A percentile compares a stretch with the other conserved stretches of the same genome.
Evolutionary conservation across 2,888 invertebrate genomes (phyloP).

Genomic region (Dryocosmus kuriphilus): DNA sequence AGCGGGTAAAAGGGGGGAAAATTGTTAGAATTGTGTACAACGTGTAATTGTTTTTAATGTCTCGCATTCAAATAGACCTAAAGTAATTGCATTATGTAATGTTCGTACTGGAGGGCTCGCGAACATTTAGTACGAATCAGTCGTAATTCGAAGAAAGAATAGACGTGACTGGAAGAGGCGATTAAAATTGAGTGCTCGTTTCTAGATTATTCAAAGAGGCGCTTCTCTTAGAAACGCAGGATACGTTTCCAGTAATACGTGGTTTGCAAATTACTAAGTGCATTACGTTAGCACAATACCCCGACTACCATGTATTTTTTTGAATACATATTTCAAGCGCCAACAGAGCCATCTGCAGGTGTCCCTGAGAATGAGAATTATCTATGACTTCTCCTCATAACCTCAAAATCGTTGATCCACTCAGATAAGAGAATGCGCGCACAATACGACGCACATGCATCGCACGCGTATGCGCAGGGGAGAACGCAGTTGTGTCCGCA

Average conservation of each 20-base stretch:
- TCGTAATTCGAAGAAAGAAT: neutral
- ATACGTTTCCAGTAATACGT: neutral
- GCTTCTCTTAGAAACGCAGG: neutral
- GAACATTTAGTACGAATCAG: neutral
- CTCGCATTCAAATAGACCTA: constrained; percentile 60
- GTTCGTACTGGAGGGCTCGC: neutral
- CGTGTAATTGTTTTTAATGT: constrained; percentile 63
- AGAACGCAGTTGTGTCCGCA: no score
- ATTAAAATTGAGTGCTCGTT: neutral
- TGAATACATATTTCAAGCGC: no score
- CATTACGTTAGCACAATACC: neutral
- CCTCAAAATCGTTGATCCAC: no score
- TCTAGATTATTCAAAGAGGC: neutral
- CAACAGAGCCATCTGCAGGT: no score
- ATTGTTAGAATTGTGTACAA: constrained; percentile 41
- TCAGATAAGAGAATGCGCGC: no score
- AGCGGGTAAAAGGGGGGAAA: no score
- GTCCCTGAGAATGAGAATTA: no score
- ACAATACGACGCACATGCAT: no score
- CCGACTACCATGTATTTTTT: no score
- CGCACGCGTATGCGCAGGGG: no score
- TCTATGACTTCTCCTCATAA: no score
- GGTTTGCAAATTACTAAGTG: neutral
- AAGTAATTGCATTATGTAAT: constrained; percentile 35
- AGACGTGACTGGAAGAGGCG: neutral